Conservation (phyloP, 1,140 invertebrate genomes). For the Ruditapes philippinarum region DNA sequence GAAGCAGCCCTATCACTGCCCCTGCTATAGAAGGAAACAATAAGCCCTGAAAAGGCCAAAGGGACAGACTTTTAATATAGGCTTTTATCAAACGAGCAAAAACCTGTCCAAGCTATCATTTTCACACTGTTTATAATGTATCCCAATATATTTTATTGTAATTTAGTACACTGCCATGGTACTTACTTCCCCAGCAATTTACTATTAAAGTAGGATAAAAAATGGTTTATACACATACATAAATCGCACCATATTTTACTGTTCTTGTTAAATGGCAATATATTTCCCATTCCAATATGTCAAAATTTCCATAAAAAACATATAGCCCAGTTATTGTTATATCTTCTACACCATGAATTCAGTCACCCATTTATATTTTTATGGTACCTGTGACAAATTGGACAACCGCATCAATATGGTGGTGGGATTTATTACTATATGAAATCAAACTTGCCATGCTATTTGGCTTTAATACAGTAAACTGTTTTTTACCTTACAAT, state of each 20-base stretch:
- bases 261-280: neutral
- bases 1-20: too few species aligned
- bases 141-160: too few species aligned
- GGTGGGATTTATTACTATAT: neutral
- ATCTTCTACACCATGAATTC: neutral
- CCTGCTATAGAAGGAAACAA: too few species aligned
- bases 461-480: too few species aligned
- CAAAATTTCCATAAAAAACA: neutral
- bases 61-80: too few species aligned
- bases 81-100: too few species aligned
- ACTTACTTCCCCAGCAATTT: neutral
- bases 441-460: too few species aligned
- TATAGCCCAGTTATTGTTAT: neutral
- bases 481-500: too few species aligned
- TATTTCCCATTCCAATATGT: neutral
- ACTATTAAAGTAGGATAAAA: neutral
- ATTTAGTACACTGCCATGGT: neutral
- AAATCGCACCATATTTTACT: neutral
- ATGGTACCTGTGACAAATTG: neutral
- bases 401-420: neutral
- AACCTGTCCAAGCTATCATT: too few species aligned
- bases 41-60: too few species aligned
- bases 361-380: neutral
- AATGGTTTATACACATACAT: neutral
- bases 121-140: too few species aligned